phyloP scores from a whole-genome alignment of 1,140 invertebrate species.

The Drosophila guanche region DNA sequence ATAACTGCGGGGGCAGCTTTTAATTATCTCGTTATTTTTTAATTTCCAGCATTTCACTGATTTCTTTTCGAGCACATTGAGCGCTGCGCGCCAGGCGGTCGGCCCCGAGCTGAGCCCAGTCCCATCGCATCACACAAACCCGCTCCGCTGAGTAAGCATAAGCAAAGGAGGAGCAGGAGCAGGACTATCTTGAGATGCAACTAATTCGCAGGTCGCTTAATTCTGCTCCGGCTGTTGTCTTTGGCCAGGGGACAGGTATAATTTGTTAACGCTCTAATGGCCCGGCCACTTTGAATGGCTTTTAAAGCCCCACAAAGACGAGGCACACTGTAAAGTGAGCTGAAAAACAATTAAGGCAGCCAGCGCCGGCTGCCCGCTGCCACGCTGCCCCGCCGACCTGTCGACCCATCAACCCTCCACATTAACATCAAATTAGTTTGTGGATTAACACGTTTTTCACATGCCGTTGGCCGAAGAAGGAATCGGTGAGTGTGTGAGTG shows the following conservation, averaged over 20 bases:
- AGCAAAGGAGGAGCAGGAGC: slow-evolving; percentile 23
- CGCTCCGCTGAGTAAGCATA: slow-evolving; percentile 35
- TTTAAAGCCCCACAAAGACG: slow-evolving; percentile 65
- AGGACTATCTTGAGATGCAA: slow-evolving; percentile 34
- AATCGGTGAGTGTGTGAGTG: neutral
- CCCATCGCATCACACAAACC: slow-evolving; percentile 24
- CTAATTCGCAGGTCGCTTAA: slow-evolving; percentile 59
- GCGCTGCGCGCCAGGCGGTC: slow-evolving; percentile 40
- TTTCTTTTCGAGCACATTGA: slow-evolving; percentile 68
- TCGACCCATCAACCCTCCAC: slow-evolving; percentile 42
- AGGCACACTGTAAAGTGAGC: slow-evolving; percentile 56
- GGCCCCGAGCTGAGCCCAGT: slow-evolving; percentile 5
- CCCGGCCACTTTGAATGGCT: slow-evolving; percentile 45
- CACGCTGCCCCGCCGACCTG: slow-evolving; percentile 12
- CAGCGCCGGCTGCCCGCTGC: slow-evolving; percentile 12
- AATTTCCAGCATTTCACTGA: slow-evolving; percentile 78
- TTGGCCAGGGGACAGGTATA: slow-evolving; percentile 19
- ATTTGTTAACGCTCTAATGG: slow-evolving; percentile 63
- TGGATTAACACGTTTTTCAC: slow-evolving; percentile 71
- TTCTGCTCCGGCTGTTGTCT: slow-evolving; percentile 44
- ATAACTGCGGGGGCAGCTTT: slow-evolving; percentile 77
- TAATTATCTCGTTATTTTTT: slow-evolving; percentile 81
- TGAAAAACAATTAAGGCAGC: slow-evolving; percentile 68
- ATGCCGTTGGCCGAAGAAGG: slow-evolving; percentile 28
- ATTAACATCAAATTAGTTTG: slow-evolving; percentile 73